Evolutionary conservation across 2,797 vertebrate species (phyloP), one percentile per base, ranked within the genome.

Genomic region (Microctenopoma steveboyesi): DNA sequence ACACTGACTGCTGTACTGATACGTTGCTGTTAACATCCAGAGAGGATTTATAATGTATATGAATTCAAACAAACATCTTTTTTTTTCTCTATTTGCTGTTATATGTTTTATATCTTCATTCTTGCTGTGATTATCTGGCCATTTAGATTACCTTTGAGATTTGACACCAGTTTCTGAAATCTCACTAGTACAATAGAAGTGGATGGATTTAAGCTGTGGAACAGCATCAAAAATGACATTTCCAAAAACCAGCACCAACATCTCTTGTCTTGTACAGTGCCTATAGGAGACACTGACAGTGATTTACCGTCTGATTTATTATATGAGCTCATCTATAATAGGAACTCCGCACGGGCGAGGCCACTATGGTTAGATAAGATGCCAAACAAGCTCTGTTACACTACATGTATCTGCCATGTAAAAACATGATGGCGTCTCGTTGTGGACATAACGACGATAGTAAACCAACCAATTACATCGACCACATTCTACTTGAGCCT

Each of bases 381-480:
- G 14, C 48, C 47, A 68, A 61, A 72, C 54, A 33, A 55, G 13
- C 45, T 60, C 35, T 2, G 11, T 30, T 39, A 47, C 18, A 54
- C 63, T 43, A 43, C 2, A 2, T 43, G 4, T 16, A 43, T 43
- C 14, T 16, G 42, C 5, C 6, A 52, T 60, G 66, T 71, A 63
- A 65, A 84, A 78, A 66, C 27, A 74, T 57, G 22, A 30, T 1
- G 0, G 25, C 39, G 40, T 58, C 54, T 69, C 53, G 45, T 63
- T 65, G 54, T 16, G 9, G 15, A 10, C 55, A 25, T 64, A 25
- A 64, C 57, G 9, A 53, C 65, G 18, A 49, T 39, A 54, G 66
- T 53, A 56, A 5, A 64, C 58, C 45, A 74, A 80, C 70, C 28
- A 53, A 69, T 51, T 72, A 59, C 72, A 72, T 67, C 48, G 37